Conservation (phyloP, 2,113 vertebrate species). For the Rousettus leschenaultii region DNA sequence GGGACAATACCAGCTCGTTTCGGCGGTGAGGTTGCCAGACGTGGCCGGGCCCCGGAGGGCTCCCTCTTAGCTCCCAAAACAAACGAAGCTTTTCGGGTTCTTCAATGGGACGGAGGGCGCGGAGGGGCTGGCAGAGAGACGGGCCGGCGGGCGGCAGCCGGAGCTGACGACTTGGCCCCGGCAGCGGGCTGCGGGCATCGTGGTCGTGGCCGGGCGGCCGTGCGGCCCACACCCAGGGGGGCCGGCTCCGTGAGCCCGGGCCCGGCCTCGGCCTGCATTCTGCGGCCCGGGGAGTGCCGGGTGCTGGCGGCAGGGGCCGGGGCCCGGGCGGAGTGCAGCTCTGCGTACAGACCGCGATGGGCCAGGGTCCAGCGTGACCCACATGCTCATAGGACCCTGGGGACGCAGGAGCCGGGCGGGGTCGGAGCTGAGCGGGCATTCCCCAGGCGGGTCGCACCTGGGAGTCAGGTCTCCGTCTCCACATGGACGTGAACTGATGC, state of each 20-base stretch:
- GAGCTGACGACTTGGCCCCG: rapidly evolving
- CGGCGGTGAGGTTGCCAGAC: not conserved
- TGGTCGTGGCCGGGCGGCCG: not conserved
- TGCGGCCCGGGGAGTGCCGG: too few species aligned
- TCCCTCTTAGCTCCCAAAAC: too few species aligned
- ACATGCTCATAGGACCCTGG: not conserved
- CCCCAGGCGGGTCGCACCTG: rapidly evolving
- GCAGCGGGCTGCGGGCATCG: too few species aligned
- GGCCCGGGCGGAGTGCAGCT: not conserved
- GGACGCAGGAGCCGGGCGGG: not conserved
- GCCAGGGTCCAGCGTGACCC: not conserved
- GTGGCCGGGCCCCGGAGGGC: not conserved
- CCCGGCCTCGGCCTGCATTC: too few species aligned
- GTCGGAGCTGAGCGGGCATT: rapidly evolving
- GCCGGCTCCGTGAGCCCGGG: too few species aligned
- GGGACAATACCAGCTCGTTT: rapidly evolving
- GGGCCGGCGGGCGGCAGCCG: not conserved
- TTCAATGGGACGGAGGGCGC: rapidly evolving
- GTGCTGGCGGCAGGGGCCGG: too few species aligned
- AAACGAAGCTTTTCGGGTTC: not conserved
- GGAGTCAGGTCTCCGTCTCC: too few species aligned
- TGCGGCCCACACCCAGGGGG: rapidly evolving
- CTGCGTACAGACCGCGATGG: rapidly evolving
- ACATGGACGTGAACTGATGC: too few species aligned
- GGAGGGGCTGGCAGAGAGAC: not conserved